Percentiles rank a stretch among this genome's conserved stretches.
Conservation (phyloP, 2,888 invertebrate genomes). For the Pandemis cinnamomeana region DNA sequence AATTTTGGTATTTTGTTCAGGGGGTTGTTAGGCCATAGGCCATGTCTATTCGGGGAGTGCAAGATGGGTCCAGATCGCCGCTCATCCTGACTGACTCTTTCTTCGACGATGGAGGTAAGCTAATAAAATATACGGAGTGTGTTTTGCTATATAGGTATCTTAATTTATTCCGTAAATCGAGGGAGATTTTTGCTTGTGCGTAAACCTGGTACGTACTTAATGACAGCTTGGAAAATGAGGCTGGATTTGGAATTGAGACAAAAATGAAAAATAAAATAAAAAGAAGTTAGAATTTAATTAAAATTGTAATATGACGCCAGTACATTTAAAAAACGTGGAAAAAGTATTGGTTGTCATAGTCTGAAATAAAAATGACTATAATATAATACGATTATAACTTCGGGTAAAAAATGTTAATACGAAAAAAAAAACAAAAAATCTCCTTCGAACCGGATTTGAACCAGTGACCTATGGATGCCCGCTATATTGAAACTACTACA, state of each 20-base stretch:
- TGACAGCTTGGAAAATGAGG: too few species aligned
- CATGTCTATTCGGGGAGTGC: constrained; percentile 79
- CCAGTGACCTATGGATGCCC: constrained; percentile 86
- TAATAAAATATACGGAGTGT: neutral
- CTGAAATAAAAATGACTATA: too few species aligned
- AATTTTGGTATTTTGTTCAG: constrained; percentile 36
- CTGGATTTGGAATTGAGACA: too few species aligned
- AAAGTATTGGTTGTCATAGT: too few species aligned
- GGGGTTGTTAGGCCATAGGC: constrained; percentile 44
- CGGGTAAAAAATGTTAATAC: neutral
- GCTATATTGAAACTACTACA: constrained; percentile 42
- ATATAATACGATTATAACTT: too few species aligned
- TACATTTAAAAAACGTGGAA: too few species aligned
- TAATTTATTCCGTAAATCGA: neutral
- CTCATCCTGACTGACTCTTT: constrained; percentile 75
- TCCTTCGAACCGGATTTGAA: constrained; percentile 87
- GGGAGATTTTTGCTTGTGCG: too few species aligned
- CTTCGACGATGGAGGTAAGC: constrained; percentile 78
- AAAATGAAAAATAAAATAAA: too few species aligned
- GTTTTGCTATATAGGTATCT: neutral
- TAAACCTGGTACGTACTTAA: too few species aligned
- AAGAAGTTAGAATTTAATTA: too few species aligned
- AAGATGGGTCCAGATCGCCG: constrained; percentile 76
- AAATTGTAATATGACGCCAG: too few species aligned
- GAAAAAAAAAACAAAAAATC: constrained; percentile 49